Percentiles rank a stretch among this genome's conserved stretches.
Conservation (phyloP, 1,140 invertebrate species). For the Hyles euphorbiae region DNA sequence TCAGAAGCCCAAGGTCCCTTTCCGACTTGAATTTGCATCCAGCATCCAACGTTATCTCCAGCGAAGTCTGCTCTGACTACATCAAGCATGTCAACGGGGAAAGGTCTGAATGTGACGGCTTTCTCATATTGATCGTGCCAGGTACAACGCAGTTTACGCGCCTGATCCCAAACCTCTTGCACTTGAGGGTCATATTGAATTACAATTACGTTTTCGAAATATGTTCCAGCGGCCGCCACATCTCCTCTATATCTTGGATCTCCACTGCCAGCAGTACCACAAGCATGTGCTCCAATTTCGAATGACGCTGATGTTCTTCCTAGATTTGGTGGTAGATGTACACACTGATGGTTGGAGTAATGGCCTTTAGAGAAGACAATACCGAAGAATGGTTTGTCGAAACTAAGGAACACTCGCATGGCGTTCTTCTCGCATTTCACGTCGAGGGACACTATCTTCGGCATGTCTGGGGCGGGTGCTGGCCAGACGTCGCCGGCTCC, state of each 20-base stretch:
- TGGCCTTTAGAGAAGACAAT: conserved; percentile 96
- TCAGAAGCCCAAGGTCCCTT: conserved; percentile 97
- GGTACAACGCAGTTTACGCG: conserved; percentile 92
- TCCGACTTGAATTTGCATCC: conserved; percentile 96
- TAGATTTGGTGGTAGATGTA: conserved; percentile 91
- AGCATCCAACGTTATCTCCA: conserved; percentile 96
- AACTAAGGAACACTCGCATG: conserved; percentile 94
- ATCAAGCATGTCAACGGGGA: conserved; percentile 96
- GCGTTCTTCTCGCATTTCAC: conserved; percentile 96
- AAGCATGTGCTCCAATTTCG: conserved; percentile 92
- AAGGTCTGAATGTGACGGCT: conserved; percentile 94
- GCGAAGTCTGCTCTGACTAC: conserved; percentile 95
- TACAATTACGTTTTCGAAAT: conserved; percentile 96
- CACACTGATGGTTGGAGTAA: conserved; percentile 93
- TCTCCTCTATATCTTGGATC: conserved; percentile 90
- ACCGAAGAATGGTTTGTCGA: conserved; percentile 96
- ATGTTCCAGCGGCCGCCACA: conserved; percentile 91
- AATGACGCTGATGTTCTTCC: conserved; percentile 91
- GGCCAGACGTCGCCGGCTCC: conserved; percentile 88
- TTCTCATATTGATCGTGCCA: conserved; percentile 98
- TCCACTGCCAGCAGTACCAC: conserved; percentile 93
- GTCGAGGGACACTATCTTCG: conserved; percentile 92
- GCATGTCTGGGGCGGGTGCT: conserved; percentile 87
- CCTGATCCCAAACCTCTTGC: conserved; percentile 97
- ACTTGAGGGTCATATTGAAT: conserved; percentile 96